Conservation (phyloP, 2,113 vertebrate species). For the Tupaia chinensis region DNA sequence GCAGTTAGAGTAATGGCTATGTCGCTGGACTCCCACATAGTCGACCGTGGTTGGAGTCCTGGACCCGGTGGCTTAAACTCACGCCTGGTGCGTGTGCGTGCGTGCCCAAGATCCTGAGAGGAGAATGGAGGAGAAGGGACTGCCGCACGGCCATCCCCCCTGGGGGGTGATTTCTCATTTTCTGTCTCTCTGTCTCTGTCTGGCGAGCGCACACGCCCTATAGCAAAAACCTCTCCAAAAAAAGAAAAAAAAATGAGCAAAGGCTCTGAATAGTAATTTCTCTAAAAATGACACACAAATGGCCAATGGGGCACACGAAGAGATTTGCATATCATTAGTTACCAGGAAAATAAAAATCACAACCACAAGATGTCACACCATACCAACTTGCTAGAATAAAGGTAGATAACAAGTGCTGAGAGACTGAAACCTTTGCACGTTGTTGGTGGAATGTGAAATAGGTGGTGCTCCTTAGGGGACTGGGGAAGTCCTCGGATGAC, state of each 20-base stretch:
- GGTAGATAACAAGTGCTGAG: neutral
- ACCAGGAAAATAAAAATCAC: neutral
- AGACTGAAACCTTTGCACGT: neutral
- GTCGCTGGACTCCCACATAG: no score
- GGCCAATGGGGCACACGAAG: neutral
- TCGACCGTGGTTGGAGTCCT: no score
- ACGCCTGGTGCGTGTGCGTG: no score
- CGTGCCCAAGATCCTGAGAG: no score
- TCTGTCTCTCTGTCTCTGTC: no score
- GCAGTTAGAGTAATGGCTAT: no score
- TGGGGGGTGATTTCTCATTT: no score
- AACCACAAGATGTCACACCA: neutral
- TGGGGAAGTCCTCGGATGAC: neutral
- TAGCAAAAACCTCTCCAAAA: no score
- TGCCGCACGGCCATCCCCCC: no score
- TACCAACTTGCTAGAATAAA: neutral
- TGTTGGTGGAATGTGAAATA: neutral
- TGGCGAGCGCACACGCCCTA: no score
- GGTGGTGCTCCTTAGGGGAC: neutral
- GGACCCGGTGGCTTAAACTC: no score
- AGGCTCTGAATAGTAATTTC: neutral
- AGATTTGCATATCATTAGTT: neutral
- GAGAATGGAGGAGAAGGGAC: no score
- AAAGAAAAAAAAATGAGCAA: neutral
- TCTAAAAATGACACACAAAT: neutral